These are phyloP conservation scores for Daphoenositta chrysoptera DNA, from an alignment of 2,113 vertebrate genomes.

Conservation along the genomic window DNA sequence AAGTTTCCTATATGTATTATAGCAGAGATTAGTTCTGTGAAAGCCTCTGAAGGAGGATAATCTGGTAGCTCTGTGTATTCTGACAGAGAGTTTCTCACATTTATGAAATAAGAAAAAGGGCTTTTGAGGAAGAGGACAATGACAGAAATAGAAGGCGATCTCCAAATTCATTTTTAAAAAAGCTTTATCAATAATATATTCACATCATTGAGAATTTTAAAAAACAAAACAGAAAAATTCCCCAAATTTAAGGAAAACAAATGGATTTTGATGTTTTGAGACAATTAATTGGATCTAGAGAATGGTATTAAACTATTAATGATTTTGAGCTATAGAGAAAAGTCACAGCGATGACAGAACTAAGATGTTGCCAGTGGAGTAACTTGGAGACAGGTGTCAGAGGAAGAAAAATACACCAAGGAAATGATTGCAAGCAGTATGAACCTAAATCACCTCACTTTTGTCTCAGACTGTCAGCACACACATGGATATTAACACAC, in stretches of 20 bases:
- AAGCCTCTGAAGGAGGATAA: constrained; percentile 59
- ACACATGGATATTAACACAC: not conserved
- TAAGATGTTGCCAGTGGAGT: not conserved
- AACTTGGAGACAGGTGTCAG: not conserved
- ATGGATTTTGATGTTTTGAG: not conserved
- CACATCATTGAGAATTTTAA: not conserved
- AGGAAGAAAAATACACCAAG: not conserved
- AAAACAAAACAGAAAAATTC: not conserved
- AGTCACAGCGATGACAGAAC: not conserved
- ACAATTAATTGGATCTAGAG: not conserved
- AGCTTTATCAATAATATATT: not conserved
- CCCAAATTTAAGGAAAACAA: not conserved
- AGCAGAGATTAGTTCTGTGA: constrained; percentile 54
- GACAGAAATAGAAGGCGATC: not conserved
- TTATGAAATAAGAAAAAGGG: not conserved
- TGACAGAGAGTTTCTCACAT: not conserved
- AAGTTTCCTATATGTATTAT: constrained; percentile 53
- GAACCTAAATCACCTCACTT: not conserved
- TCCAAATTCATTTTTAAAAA: not conserved
- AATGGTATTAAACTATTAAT: not conserved
- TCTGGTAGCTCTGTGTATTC: constrained; percentile 20
- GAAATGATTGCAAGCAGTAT: not conserved
- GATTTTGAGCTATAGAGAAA: not conserved
- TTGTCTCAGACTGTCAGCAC: not conserved
- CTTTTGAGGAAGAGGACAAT: constrained; percentile 17